Conservation (phyloP, 1,140 invertebrate species). For the Fopius arisanus region DNA sequence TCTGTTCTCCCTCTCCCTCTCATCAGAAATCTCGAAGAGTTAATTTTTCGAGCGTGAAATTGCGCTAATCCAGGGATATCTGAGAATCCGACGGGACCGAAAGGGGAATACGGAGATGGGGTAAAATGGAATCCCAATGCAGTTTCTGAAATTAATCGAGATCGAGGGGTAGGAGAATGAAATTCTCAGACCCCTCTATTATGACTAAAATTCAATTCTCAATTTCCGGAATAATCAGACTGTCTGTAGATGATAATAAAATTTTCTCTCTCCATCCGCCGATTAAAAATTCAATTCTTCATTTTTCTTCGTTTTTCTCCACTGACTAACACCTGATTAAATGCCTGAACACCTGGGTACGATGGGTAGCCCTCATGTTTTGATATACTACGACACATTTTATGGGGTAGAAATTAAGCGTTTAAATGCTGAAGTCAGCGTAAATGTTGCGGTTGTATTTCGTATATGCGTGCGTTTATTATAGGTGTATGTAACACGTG, state of each 20-base stretch:
- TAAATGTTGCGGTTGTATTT: conserved; percentile 21
- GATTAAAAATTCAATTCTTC: background rate
- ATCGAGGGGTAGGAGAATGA: conserved; percentile 11
- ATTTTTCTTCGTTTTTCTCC: background rate
- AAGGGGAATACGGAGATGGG: background rate
- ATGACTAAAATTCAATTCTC: conserved; percentile 2
- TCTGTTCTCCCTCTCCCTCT: background rate
- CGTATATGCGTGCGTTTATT: background rate
- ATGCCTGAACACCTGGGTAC: background rate
- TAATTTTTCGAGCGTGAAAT: conserved; percentile 33
- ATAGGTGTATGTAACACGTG: conserved; percentile 53
- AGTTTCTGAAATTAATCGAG: conserved; percentile 32
- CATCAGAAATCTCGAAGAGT: conserved; percentile 17
- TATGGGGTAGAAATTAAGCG: conserved; percentile 26
- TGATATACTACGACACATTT: conserved; percentile 13
- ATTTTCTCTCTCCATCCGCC: no score
- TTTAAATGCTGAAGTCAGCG: conserved; percentile 9
- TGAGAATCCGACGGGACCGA: conserved; percentile 18
- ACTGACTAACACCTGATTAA: background rate
- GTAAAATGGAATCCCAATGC: conserved; percentile 18
- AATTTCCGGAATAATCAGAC: background rate
- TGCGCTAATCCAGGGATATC: conserved; percentile 28
- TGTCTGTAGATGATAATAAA: background rate
- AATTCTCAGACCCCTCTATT: conserved; percentile 12
- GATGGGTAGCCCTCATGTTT: background rate